These are phyloP conservation scores for Xylota segnis DNA, from an alignment of 2,888 invertebrate species.

Conservation along the genomic window DNA sequence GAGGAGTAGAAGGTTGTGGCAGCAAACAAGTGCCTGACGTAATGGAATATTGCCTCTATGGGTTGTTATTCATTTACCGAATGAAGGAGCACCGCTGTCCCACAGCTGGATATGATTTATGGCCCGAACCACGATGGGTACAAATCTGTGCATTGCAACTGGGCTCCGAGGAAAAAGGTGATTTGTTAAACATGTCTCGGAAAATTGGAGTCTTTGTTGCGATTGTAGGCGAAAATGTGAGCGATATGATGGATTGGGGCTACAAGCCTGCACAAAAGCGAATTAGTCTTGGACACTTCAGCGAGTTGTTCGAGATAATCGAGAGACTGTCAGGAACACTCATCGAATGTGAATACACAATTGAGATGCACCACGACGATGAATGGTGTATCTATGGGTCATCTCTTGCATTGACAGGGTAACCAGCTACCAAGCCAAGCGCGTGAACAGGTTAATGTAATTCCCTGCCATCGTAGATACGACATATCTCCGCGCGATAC, in stretches of 20 bases:
- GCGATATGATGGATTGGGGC: constrained; percentile 35
- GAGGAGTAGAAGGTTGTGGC: constrained; percentile 33
- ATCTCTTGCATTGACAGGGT: background rate
- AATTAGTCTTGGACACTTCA: constrained; percentile 36
- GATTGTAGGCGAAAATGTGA: constrained; percentile 46
- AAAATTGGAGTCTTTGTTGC: constrained; percentile 17
- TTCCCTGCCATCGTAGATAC: no score
- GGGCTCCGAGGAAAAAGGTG: constrained; percentile 21
- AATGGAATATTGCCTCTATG: constrained; percentile 60
- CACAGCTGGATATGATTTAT: constrained; percentile 58
- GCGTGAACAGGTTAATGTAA: no score
- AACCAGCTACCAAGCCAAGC: no score
- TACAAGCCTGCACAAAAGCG: constrained; percentile 7
- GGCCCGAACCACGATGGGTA: constrained; percentile 16
- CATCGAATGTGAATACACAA: constrained; percentile 4
- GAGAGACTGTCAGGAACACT: constrained; percentile 3
- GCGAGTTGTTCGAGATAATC: constrained; percentile 37
- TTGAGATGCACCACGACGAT: background rate
- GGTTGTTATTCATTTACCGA: constrained; percentile 59
- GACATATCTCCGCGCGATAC: background rate
- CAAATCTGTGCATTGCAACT: constrained; percentile 31
- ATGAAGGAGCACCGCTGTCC: constrained; percentile 59
- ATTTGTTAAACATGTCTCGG: constrained; percentile 47
- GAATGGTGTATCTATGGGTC: background rate
- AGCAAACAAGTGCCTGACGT: constrained; percentile 61